Evolutionary conservation across 1,140 invertebrate genomes (phyloP).

Genomic region (Drosophila tristis): DNA sequence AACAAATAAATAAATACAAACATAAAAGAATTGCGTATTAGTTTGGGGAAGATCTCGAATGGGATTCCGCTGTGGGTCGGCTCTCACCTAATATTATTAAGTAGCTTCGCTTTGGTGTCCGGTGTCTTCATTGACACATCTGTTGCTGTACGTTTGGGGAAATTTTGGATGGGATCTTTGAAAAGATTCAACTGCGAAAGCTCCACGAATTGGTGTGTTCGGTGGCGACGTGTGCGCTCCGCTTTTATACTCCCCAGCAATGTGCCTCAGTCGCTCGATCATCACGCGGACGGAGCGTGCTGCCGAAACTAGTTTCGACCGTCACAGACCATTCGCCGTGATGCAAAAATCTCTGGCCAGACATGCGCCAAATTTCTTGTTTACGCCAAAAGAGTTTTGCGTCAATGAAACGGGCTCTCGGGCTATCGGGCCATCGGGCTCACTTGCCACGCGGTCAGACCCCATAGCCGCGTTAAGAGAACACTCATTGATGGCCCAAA

Average conservation of each 20-base stretch:
- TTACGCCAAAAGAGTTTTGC: conserved; percentile 24
- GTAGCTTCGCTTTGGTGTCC: conserved; percentile 79
- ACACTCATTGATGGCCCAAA: conserved; percentile 14
- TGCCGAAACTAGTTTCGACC: conserved; percentile 45
- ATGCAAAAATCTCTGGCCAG: conserved; percentile 35
- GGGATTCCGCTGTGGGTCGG: not conserved
- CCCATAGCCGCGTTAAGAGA: too few species aligned
- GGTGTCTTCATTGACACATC: conserved; percentile 84
- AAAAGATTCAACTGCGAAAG: conserved; percentile 15
- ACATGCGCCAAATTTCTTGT: conserved; percentile 54
- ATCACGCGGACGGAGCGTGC: conserved; percentile 38
- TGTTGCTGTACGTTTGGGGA: conserved; percentile 40
- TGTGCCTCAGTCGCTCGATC: not conserved
- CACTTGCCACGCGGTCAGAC: conserved; percentile 25
- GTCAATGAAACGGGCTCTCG: conserved; percentile 21
- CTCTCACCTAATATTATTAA: conserved; percentile 80
- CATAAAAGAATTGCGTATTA: too few species aligned
- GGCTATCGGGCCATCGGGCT: not conserved
- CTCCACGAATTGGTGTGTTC: conserved; percentile 34
- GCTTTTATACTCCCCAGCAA: conserved; percentile 36
- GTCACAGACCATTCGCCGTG: conserved; percentile 14
- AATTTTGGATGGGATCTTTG: conserved; percentile 22
- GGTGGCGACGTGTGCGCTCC: conserved; percentile 1
- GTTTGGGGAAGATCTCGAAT: not conserved
- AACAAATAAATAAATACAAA: not conserved